A percentile compares a stretch with the other conserved stretches of the same genome.
These are phyloP conservation scores for Morinoia aosen DNA, from an alignment of 2,888 invertebrate genomes.

Conservation along the genomic window DNA sequence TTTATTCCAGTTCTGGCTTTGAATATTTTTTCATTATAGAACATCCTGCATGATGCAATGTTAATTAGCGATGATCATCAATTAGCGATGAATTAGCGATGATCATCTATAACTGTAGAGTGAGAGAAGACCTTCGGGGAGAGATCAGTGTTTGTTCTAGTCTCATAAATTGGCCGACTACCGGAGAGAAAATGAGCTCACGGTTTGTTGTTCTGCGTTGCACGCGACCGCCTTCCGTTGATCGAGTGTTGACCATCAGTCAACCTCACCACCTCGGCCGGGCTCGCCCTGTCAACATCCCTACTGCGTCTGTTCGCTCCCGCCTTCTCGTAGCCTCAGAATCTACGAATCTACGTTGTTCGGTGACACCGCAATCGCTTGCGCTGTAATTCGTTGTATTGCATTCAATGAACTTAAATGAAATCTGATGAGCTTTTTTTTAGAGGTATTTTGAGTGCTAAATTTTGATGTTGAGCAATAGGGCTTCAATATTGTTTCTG, in stretches of 20 bases:
- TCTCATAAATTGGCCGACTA: conserved; percentile 14
- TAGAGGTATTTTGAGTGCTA: neutral
- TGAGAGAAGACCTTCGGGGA: neutral
- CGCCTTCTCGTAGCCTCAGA: neutral
- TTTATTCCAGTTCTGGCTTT: too few relatives aligned
- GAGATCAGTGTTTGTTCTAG: conserved; percentile 25
- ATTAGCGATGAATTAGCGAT: neutral
- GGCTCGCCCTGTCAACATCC: conserved; percentile 6
- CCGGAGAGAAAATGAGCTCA: neutral
- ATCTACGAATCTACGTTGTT: neutral
- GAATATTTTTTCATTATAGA: too few relatives aligned
- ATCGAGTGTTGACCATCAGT: neutral
- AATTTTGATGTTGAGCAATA: neutral
- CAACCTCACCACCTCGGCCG: neutral
- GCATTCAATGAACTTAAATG: neutral
- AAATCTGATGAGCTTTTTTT: neutral
- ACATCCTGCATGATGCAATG: neutral
- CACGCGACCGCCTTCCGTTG: neutral
- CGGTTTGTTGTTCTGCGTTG: conserved; percentile 1
- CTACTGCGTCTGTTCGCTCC: neutral
- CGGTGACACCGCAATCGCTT: neutral
- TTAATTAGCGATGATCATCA: neutral
- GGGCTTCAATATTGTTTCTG: neutral
- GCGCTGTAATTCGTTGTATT: neutral
- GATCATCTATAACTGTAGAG: neutral